Evolutionary conservation across 2,113 vertebrate genomes (phyloP).

Genomic region (Catharus bicknelli): DNA sequence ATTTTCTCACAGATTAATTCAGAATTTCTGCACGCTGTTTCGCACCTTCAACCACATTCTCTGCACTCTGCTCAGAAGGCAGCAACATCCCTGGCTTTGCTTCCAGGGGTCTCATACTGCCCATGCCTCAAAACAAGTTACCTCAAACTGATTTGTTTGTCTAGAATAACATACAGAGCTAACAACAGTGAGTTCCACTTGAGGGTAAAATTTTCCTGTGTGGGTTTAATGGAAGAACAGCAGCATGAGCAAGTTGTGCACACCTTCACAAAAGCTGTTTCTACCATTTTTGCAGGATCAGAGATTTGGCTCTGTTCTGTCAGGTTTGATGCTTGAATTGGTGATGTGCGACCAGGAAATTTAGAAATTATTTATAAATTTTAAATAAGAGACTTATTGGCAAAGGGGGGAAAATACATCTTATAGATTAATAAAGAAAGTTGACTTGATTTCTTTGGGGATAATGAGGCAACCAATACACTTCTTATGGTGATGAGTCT

Average conservation of each 20-base stretch:
- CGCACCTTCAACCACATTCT: not conserved
- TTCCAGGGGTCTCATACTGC: not conserved
- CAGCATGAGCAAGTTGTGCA: not conserved
- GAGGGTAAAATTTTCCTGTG: not conserved
- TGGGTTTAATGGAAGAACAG: not conserved
- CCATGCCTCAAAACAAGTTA: rapidly evolving
- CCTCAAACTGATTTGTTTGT: not conserved
- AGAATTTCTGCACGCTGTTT: not conserved
- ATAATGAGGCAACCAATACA: not conserved
- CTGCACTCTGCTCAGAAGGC: not conserved
- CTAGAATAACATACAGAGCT: not conserved
- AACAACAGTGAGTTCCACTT: not conserved
- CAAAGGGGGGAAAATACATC: not conserved
- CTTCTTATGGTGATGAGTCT: not conserved
- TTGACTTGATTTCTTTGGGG: not conserved
- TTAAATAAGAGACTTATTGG: not conserved
- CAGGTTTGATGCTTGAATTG: not conserved
- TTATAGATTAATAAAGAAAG: not conserved
- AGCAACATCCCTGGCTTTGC: not conserved
- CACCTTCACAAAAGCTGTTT: not conserved
- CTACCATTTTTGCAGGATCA: not conserved
- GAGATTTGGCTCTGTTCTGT: not conserved
- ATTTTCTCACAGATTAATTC: not conserved
- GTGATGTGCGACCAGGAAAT: not conserved
- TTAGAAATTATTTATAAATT: not conserved